Percentiles rank a stretch among this genome's conserved stretches.
Conservation (phyloP, 2,888 invertebrate species). For the Archips xylosteana region DNA sequence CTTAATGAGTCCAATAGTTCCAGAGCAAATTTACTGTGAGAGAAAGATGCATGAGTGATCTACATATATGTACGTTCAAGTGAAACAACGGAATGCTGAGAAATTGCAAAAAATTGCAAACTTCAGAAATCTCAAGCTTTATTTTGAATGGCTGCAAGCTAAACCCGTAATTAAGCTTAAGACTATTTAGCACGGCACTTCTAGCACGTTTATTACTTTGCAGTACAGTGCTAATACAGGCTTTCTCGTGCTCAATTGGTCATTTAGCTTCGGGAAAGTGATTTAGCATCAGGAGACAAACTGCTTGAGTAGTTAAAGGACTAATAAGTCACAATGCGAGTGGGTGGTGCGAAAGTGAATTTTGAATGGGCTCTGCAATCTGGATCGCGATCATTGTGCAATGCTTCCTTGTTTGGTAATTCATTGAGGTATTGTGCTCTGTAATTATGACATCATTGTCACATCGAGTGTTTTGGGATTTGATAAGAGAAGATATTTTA, state of each 20-base stretch:
- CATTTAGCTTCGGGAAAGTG: constrained; percentile 70
- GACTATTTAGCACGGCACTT: constrained; percentile 5
- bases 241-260: constrained; percentile 60
- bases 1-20: no score
- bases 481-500: neutral
- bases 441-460: neutral
- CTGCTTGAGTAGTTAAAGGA: constrained; percentile 56
- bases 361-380: constrained; percentile 50
- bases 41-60: no score
- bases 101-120: no score
- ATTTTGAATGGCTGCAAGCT: constrained; percentile 5
- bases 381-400: constrained; percentile 40
- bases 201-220: constrained; percentile 9
- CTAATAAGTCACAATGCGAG: constrained; percentile 70
- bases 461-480: neutral
- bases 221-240: constrained; percentile 47
- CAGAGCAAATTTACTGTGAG: no score
- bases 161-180: constrained; percentile 12
- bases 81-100: no score
- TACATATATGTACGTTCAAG: no score
- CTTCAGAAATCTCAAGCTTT: neutral
- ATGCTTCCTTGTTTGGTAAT: constrained; percentile 40
- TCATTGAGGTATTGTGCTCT: constrained; percentile 6
- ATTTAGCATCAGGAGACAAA: constrained; percentile 56
- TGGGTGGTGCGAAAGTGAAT: constrained; percentile 73